Percentiles rank a stretch among this genome's conserved stretches.
phyloP scores from a whole-genome alignment of 2,797 vertebrate species.

The Eutrigla gurnardus region DNA sequence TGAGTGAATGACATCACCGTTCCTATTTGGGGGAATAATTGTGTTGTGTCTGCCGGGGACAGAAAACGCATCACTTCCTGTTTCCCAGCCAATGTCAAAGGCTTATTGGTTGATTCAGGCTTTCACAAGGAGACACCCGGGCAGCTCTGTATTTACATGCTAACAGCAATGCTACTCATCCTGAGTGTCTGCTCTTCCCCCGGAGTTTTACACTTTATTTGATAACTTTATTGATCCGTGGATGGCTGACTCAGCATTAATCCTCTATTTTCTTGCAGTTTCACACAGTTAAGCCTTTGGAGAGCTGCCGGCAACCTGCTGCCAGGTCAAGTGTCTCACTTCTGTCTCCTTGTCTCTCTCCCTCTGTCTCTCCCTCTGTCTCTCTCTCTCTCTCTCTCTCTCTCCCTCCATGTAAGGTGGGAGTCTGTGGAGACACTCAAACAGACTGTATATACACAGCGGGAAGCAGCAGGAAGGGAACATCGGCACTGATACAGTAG shows the following conservation, averaged over 20 bases:
- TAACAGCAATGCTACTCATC: neutral
- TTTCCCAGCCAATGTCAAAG: neutral
- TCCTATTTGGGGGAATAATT: neutral
- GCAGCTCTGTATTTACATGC: constrained; percentile 18
- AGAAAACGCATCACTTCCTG: neutral
- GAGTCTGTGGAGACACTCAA: constrained; percentile 20
- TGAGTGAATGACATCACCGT: neutral
- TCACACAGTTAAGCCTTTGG: neutral
- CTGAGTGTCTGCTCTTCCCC: neutral
- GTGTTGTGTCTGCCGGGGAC: neutral
- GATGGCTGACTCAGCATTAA: constrained; percentile 2
- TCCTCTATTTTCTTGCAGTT: constrained; percentile 4
- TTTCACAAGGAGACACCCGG: constrained; percentile 1
- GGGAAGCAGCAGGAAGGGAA: neutral
- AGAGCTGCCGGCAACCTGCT: constrained; percentile 2
- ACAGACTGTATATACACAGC: constrained; percentile 35
- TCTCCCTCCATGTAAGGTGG: constrained; percentile 56
- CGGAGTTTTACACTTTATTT: neutral
- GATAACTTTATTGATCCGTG: neutral
- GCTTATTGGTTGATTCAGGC: neutral
- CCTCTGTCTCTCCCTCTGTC: constrained; percentile 18
- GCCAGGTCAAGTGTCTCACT: constrained; percentile 31
- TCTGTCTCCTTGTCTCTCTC: constrained; percentile 29
- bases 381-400: constrained; percentile 21
- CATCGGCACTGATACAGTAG: neutral